Percentiles rank a stretch among this genome's conserved stretches.
Evolutionary conservation across 2,888 invertebrate species (phyloP).

Genomic region (Xestia ashworthii): DNA sequence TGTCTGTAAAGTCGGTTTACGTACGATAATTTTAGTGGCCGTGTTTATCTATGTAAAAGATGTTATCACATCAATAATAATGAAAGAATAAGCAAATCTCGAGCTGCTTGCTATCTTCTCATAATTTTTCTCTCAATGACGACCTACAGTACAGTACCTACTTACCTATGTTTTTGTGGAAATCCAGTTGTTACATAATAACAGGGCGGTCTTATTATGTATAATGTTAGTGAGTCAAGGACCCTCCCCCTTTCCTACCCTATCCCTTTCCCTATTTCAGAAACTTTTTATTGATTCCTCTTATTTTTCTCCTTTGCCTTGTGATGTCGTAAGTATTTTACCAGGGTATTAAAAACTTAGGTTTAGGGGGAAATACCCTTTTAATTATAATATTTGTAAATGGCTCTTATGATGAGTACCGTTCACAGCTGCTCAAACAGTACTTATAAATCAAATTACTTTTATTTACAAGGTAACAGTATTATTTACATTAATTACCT

Average conservation of each 20-base stretch:
- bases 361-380: neutral
- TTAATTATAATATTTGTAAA: constrained; percentile 1
- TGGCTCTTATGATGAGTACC: neutral
- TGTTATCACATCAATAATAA: too few species aligned
- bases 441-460: neutral
- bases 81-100: neutral
- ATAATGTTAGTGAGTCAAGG: neutral
- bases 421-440: constrained; percentile 9
- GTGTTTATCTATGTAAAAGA: too few species aligned
- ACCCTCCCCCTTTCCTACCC: too few species aligned
- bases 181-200: constrained; percentile 16
- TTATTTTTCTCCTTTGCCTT: neutral
- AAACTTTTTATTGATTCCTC: constrained; percentile 20
- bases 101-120: neutral
- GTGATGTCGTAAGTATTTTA: neutral
- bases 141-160: neutral
- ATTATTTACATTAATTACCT: too few species aligned
- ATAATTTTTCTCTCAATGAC: neutral
- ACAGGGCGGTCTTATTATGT: neutral
- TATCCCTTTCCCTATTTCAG: neutral
- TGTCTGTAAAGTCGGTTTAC: too few species aligned
- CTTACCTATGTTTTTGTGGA: constrained; percentile 14
- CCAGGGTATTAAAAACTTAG: neutral
- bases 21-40: too few species aligned
- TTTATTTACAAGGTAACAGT: too few species aligned